Percentiles rank a stretch among this genome's conserved stretches.
Evolutionary conservation across 2,888 invertebrate genomes (phyloP).

Genomic region (Dinocampus coccinellae): DNA sequence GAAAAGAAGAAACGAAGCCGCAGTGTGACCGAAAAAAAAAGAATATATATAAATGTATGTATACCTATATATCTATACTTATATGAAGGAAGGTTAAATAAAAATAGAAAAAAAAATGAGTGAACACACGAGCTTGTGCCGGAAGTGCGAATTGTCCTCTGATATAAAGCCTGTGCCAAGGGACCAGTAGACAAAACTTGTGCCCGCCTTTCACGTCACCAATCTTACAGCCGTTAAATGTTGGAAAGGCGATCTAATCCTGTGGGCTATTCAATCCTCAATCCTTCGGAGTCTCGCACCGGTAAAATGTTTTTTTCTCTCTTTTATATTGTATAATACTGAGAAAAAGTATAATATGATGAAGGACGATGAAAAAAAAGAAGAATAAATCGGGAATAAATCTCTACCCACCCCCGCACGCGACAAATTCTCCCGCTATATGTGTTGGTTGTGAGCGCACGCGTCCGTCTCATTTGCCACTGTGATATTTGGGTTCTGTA

Average conservation of each 20-base stretch:
- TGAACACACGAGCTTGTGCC: slow-evolving; percentile 27
- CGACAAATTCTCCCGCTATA: slow-evolving; percentile 23
- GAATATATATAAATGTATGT: not conserved
- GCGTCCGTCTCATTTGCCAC: not conserved
- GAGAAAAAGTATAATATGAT: not conserved
- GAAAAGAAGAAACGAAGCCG: not conserved
- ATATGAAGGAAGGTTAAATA: slow-evolving; percentile 4
- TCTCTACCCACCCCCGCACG: slow-evolving; percentile 41
- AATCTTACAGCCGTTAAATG: slow-evolving; percentile 52
- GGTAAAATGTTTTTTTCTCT: slow-evolving; percentile 8
- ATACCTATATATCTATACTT: not conserved
- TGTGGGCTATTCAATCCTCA: slow-evolving; percentile 17
- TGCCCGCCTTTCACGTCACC: slow-evolving; percentile 42
- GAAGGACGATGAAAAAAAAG: not conserved
- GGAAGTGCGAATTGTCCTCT: slow-evolving; percentile 48
- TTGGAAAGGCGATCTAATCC: slow-evolving; percentile 44
- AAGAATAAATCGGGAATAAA: slow-evolving; percentile 3
- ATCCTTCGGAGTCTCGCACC: slow-evolving; percentile 23
- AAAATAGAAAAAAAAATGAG: slow-evolving; percentile 18
- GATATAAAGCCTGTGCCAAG: slow-evolving; percentile 7
- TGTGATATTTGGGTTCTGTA: not conserved
- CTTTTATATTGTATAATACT: not conserved
- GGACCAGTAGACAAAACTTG: slow-evolving; percentile 29
- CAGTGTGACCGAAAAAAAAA: not conserved
- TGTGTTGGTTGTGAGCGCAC: not conserved